Evolutionary conservation across 2,888 invertebrate genomes (phyloP), one percentile per base, ranked within the genome.

Genomic region (Catotricha subobsoleta): DNA sequence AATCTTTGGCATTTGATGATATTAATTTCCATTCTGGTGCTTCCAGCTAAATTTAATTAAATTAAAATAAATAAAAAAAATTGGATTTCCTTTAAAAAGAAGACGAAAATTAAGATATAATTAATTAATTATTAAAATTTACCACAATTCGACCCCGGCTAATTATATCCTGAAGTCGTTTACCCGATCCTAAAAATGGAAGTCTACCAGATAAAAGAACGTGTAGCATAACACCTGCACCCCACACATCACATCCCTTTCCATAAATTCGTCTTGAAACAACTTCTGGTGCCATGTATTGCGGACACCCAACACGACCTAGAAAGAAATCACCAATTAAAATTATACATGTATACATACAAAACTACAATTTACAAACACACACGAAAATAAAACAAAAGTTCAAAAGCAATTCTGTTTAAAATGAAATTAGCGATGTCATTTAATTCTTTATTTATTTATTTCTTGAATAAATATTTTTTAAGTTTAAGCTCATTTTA

Each of bases 221-320:
- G 61, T 94, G 95, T 34, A 98, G 69, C 52, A 97, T 71, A 41
- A 95, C 86, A 9, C 98, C 97, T 21, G 91, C 88, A 25, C 92
- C 86, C 98, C 98, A 98, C 44, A 97, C 87, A 63, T 98, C 98
- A 48, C 92, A 90, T 1, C 91, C 82, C 60, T 94, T 94, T 28
- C 87, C 84, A 66, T 88, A 90, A 51, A 86, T 74, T 60, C 86
- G 79, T 54, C 86, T 74, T 46, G 86, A 79, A 16, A 97, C 84
- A 48, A 98, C 86, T 67, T 98, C 98, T 1, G 98, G 97, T 2
- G 95, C 87, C 91, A 97, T 95, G 64, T 92, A 98, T 63, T 91
- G 90, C 12, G 94, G 90, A 43, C 91, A 91, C 28, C 95, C 95
- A 45, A 95, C 82, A 47, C 91, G 80, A 60, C 86, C 91, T 88